Evolutionary conservation across 2,113 vertebrate genomes (phyloP).

Genomic region (Myrmecophaga tridactyla): DNA sequence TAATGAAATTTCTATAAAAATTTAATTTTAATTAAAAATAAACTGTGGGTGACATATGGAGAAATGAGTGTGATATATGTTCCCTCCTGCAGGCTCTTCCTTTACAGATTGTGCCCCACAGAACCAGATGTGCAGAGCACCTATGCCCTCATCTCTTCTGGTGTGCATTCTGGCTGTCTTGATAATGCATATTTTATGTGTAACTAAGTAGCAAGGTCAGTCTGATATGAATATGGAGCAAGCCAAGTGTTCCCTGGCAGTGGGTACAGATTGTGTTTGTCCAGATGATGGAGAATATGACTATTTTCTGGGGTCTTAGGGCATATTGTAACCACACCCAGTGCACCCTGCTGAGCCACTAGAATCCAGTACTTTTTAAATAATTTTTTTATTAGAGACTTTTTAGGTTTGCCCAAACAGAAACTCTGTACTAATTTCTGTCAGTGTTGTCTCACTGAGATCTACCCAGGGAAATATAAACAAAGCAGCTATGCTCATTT

Average conservation of each 20-base stretch:
- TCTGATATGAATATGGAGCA: not conserved
- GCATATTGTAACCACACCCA: not conserved
- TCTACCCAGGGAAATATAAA: not conserved
- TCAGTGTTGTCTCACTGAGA: not conserved
- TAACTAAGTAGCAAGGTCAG: not conserved
- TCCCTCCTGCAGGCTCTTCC: not conserved
- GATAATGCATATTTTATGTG: not conserved
- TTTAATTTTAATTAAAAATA: constrained; percentile 24
- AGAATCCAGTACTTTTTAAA: too few species aligned
- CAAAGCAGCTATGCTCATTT: not conserved
- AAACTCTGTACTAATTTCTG: not conserved
- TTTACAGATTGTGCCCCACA: not conserved
- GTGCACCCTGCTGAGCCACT: not conserved
- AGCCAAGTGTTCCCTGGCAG: not conserved
- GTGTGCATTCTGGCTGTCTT: not conserved
- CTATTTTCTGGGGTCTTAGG: not conserved
- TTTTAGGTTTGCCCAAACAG: too few species aligned
- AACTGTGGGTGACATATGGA: not conserved
- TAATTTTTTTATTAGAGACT: too few species aligned
- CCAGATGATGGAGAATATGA: not conserved
- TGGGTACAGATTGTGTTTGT: not conserved
- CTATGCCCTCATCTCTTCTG: accelerated
- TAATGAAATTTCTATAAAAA: not conserved
- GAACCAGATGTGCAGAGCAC: not conserved
- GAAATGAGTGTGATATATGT: not conserved